A percentile compares a stretch with the other conserved stretches of the same genome.
These are phyloP conservation scores for Craseonycteris thonglongyai DNA, from an alignment of 2,113 vertebrate species.

Conservation along the genomic window DNA sequence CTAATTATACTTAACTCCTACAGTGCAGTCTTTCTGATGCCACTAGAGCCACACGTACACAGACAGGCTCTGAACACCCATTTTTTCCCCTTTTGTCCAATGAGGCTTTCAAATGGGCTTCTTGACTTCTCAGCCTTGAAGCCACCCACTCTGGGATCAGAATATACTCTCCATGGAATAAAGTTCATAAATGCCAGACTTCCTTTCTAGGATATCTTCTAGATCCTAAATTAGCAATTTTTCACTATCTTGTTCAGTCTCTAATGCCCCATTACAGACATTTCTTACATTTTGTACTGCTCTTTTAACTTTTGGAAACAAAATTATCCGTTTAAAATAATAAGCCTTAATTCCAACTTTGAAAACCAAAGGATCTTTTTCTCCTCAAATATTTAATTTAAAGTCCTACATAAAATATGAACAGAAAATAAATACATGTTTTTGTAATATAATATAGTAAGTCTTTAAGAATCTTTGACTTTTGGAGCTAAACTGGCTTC, in stretches of 20 bases:
- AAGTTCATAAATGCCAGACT: background rate
- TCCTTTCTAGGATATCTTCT: background rate
- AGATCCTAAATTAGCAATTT: background rate
- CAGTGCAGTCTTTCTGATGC: background rate
- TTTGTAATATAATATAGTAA: background rate
- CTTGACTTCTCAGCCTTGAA: background rate
- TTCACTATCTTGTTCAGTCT: background rate
- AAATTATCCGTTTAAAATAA: background rate
- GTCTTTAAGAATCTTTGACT: background rate
- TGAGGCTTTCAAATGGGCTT: background rate
- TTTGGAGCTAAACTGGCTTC: background rate
- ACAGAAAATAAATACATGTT: background rate
- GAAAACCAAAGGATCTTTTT: background rate
- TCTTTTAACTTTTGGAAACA: background rate
- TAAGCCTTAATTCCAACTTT: background rate
- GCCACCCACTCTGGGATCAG: background rate
- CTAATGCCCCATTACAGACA: background rate
- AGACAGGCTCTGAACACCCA: background rate
- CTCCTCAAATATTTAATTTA: background rate
- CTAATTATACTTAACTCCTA: background rate
- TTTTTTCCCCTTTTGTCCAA: background rate
- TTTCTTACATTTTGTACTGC: background rate
- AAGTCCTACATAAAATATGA: background rate
- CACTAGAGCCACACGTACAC: background rate
- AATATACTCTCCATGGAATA: background rate